Base-by-base conservation (phyloP, 2,797 vertebrate species). In the Adelosebastes latens region DNA sequence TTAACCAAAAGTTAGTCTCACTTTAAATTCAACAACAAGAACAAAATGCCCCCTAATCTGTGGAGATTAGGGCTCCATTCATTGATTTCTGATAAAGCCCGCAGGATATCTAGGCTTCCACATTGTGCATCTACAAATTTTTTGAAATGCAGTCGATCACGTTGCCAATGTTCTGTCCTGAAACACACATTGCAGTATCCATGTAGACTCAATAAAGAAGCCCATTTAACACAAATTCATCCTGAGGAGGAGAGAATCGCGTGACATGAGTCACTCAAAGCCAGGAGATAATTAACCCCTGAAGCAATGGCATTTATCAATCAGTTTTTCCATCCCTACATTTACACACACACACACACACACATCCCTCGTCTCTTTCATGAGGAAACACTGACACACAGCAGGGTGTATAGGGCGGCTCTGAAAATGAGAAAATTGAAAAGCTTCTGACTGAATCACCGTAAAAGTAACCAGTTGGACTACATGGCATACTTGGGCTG, bases 241-340 rank as follows among this genome's bases (percentile, higher is more conserved):
- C 71, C 69, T 42, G 25, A 56, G 36, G 52, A 72, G 42, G 32
- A 69, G 11, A 60, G n/a, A 72, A 67, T 75, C 5, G 27, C 9
- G 4, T 78, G 72, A 81, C 46, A 75, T 7, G 36, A 81, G 73
- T 87, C 84, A 80, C 31, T 77, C 49, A 75, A 8, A 60, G 32
- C 16, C 52, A 79, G 8, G 36, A 80, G 71, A 82, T 83, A 74
- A 83, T 83, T 83, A 84, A 83, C 34, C 76, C 79, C 80, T 80
- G 46, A 74, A 82, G 84, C 70, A 58, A 59, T 25, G 10, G 10
- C 58, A 58, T 83, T 81, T 39, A 84, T 84, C 70, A 71, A 82
- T 79, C 14, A 53, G 6, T 76, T 87, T 85, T 92, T 91, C 87
- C 88, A 87, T 75, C 52, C 31, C 46, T 72, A 25, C 36, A 67